These are phyloP conservation scores for Pseudomyrmex sp. DNA, from an alignment of 1,140 invertebrate species.

Conservation along the genomic window DNA sequence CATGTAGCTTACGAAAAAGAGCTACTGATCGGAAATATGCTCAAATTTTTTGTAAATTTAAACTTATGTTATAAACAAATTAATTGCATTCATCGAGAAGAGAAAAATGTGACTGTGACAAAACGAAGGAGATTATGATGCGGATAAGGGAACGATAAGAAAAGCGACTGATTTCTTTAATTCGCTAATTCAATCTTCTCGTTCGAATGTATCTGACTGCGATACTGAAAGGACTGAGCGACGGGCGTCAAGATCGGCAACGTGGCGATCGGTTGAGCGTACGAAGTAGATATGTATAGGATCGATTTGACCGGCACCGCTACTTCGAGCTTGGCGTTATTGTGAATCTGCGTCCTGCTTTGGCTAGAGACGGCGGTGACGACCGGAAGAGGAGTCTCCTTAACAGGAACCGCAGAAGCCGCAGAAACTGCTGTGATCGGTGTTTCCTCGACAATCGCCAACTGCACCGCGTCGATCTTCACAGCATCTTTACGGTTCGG, in stretches of 20 bases:
- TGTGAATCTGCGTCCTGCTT: slow-evolving; percentile 57
- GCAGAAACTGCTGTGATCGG: not conserved
- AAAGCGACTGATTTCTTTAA: slow-evolving; percentile 4
- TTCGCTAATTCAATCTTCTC: not conserved
- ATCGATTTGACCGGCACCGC: not conserved
- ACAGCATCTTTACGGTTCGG: slow-evolving; percentile 40
- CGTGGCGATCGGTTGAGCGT: not conserved
- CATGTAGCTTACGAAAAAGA: not conserved
- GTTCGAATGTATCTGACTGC: slow-evolving; percentile 38
- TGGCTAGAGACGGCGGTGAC: slow-evolving; percentile 53
- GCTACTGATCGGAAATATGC: not conserved
- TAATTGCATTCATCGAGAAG: not conserved
- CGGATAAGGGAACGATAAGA: not conserved
- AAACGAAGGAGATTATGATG: no score
- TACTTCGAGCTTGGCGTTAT: slow-evolving; percentile 7
- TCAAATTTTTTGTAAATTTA: not conserved
- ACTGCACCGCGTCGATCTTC: slow-evolving; percentile 44
- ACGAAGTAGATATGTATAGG: slow-evolving; percentile 20
- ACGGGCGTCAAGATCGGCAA: slow-evolving; percentile 19
- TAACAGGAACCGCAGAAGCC: not conserved
- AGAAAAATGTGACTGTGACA: not conserved
- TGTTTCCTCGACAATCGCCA: slow-evolving; percentile 14
- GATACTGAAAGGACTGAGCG: slow-evolving; percentile 29
- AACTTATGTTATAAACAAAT: not conserved
- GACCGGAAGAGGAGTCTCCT: not conserved